phyloP scores from a whole-genome alignment of 2,113 vertebrate genomes.

The Psilopsiagon aurifrons region DNA sequence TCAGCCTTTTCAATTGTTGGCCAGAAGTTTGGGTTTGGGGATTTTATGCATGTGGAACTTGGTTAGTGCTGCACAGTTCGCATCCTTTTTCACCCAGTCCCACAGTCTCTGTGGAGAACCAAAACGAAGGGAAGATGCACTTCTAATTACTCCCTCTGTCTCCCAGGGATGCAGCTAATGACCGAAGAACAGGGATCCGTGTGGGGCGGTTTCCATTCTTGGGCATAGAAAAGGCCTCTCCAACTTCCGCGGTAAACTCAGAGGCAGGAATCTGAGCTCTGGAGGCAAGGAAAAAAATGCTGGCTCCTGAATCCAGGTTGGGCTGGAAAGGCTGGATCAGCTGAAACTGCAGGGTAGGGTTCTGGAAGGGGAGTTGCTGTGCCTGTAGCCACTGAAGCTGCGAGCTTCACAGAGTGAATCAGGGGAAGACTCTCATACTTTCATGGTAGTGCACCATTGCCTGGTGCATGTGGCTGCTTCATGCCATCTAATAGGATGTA shows the following conservation, averaged over 20 bases:
- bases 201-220: conserved; percentile 68
- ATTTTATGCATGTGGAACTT: conserved; percentile 41
- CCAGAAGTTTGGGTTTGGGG: conserved; percentile 20
- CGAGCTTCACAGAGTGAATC: neutral
- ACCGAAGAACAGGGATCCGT: conserved; percentile 67
- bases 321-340: conserved; percentile 62
- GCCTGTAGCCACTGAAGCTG: neutral
- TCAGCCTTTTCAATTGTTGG: neutral
- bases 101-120: conserved; percentile 56
- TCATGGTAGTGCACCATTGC: neutral
- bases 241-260: conserved; percentile 60
- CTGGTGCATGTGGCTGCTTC: neutral
- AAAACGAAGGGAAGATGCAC: conserved; percentile 38
- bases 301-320: conserved; percentile 62
- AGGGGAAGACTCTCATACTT: neutral
- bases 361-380: conserved; percentile 31
- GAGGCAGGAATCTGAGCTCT: conserved; percentile 66
- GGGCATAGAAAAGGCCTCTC: conserved; percentile 68
- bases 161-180: conserved; percentile 70
- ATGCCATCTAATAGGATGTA: neutral
- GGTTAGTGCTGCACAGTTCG: neutral
- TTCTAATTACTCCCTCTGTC: conserved; percentile 71
- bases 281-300: conserved; percentile 63
- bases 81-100: conserved; percentile 23
- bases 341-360: conserved; percentile 67